Conservation (phyloP, 2,797 vertebrate genomes). For the Loris lydekkerianus region DNA sequence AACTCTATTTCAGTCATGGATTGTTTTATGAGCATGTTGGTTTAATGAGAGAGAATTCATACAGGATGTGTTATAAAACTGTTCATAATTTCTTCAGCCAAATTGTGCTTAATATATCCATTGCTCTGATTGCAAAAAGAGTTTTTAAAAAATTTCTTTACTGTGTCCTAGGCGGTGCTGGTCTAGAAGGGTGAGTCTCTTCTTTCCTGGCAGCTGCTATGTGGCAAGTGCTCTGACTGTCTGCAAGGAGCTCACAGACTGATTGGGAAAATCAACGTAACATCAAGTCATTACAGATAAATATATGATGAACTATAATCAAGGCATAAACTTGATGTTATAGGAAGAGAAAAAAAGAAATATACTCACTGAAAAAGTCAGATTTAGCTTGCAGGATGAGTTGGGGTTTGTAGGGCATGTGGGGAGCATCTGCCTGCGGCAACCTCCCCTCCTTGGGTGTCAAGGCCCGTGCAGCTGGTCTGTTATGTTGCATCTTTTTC, state of each 20-base stretch:
- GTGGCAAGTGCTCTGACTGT: background rate
- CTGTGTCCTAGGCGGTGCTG: background rate
- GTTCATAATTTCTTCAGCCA: constrained; percentile 34
- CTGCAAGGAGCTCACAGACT: background rate
- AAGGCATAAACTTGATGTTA: constrained; percentile 25
- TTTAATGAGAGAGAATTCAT: constrained; percentile 26
- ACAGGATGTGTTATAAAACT: background rate
- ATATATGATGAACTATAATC: constrained; percentile 34
- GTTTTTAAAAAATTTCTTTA: background rate
- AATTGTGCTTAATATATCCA: constrained; percentile 5
- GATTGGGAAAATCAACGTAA: constrained; percentile 18
- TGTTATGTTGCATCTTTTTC: background rate
- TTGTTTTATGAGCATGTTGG: background rate
- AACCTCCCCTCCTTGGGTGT: background rate
- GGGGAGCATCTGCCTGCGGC: background rate
- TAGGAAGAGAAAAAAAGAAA: constrained; percentile 29
- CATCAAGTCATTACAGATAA: constrained; percentile 53
- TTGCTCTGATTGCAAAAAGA: background rate
- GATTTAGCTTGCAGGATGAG: background rate
- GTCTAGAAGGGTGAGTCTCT: background rate
- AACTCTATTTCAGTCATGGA: background rate
- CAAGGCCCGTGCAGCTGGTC: background rate
- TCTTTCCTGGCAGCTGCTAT: background rate
- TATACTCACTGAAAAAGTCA: background rate
- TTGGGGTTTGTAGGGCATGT: background rate